A percentile compares a stretch with the other conserved stretches of the same genome.
These are phyloP conservation scores for Calosoma granatense DNA, from an alignment of 1,140 invertebrate genomes.

Conservation along the genomic window DNA sequence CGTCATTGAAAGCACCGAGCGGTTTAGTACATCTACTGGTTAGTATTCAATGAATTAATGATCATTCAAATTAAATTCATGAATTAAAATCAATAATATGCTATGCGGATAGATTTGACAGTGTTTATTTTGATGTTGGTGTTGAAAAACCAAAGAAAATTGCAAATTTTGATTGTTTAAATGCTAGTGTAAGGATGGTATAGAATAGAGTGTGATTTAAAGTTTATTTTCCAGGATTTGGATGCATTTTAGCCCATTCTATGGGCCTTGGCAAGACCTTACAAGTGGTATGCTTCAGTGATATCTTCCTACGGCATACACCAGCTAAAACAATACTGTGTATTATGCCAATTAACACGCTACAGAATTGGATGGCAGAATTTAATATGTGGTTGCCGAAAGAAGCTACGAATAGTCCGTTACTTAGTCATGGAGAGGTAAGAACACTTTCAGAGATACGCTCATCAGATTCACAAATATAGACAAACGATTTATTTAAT, in stretches of 20 bases:
- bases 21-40: slow-evolving; percentile 75
- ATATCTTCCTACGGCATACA: slow-evolving; percentile 88
- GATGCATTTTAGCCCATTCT: slow-evolving; percentile 96
- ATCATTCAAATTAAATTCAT: not conserved
- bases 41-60: too few relatives aligned
- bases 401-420: slow-evolving; percentile 36
- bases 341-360: slow-evolving; percentile 97
- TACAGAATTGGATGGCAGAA: slow-evolving; percentile 97
- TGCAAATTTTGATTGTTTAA: too few relatives aligned
- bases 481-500: too few relatives aligned
- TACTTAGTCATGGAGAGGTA: slow-evolving; percentile 48
- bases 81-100: slow-evolving; percentile 5
- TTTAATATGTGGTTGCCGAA: slow-evolving; percentile 93
- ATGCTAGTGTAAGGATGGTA: too few relatives aligned
- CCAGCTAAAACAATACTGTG: slow-evolving; percentile 82
- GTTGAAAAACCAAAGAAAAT: too few relatives aligned
- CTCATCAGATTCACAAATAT: too few relatives aligned
- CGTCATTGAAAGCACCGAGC: slow-evolving; percentile 82
- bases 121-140: not conserved
- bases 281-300: slow-evolving; percentile 91
- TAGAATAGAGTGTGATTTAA: too few relatives aligned
- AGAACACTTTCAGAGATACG: too few relatives aligned
- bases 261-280: slow-evolving; percentile 99
- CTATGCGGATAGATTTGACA: slow-evolving; percentile 19
- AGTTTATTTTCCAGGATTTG: slow-evolving; percentile 53